Evolutionary conservation across 2,113 vertebrate species (phyloP), one percentile per base, ranked within the genome.

Genomic region (Takifugu bimaculatus): DNA sequence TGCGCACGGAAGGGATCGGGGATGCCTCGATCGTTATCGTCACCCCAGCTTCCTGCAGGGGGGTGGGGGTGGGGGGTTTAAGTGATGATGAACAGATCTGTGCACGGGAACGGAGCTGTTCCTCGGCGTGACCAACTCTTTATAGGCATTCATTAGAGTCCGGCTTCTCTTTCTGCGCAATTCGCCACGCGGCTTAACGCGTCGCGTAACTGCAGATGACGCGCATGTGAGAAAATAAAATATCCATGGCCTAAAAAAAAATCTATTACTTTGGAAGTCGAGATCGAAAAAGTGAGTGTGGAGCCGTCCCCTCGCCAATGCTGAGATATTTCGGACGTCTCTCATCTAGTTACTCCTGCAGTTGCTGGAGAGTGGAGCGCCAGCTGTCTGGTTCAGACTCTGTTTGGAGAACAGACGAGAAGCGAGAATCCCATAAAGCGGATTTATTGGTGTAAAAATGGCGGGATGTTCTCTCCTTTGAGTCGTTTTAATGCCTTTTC

Each of bases 101-200:
- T 92, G 93, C 93, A 92, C 90, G 88, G 85, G 91, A 90, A 86
- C 88, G 86, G 86, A 91, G 68, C 90, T 93, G 94, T 93, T 92
- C 89, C 85, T 89, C 88, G 73, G 93, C 87, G 84, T 95, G 94
- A 96, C 92, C 91, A 86, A 91, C 82, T 88, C 87, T 91, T 87
- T 92, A 93, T 93, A 93, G 87, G 89, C 91, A 94, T 96, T 94
- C 93, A 94, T 95, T 94, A 93, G 88, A 91, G 89, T 76, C 69
- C 74, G 87, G 88, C 90, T 91, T 89, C 85, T 87, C 14, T 92
- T 93, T 94, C 92, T 91, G 78, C 83, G 77, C 91, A 88, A 93
- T 96, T 96, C 89, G 90, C 91, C 92, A 94, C 93, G 92, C 90
- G 75, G 91, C 91, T 94, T 78, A 75, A 94, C 93, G 92, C 90